Evolutionary conservation across 1,140 invertebrate species (phyloP).

Genomic region (Nasonia longicornis): DNA sequence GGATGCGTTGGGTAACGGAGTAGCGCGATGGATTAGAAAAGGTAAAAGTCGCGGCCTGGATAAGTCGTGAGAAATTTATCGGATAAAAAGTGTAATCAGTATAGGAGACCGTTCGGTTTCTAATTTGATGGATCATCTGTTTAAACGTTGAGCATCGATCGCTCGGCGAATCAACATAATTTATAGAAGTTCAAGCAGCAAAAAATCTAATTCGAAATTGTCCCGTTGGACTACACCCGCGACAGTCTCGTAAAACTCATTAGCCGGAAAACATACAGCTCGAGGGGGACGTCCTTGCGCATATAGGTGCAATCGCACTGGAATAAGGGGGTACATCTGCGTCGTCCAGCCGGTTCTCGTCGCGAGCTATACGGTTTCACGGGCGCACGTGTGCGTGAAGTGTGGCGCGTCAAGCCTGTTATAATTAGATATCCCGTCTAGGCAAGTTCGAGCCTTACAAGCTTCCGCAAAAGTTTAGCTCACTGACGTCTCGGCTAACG

Average conservation of each 20-base stretch:
- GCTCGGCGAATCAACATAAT: too few species aligned
- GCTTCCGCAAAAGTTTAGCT: not conserved
- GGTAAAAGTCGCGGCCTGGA: too few species aligned
- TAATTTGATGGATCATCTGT: too few species aligned
- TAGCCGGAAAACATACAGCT: not conserved
- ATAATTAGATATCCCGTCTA: slow-evolving; percentile 27
- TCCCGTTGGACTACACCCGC: too few species aligned
- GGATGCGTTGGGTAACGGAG: not conserved
- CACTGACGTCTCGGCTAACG: too few species aligned
- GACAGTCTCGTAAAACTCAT: not conserved
- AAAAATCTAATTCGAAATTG: too few species aligned
- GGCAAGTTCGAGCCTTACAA: not conserved
- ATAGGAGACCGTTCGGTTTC: too few species aligned
- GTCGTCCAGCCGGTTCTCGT: not conserved
- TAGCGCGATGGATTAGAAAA: too few species aligned
- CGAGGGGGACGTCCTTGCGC: not conserved
- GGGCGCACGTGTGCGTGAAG: slow-evolving; percentile 6
- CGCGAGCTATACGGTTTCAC: not conserved
- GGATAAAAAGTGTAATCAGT: too few species aligned
- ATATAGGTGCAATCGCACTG: not conserved
- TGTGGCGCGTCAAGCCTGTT: not conserved
- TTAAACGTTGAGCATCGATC: too few species aligned
- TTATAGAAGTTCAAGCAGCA: too few species aligned
- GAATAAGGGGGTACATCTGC: not conserved
- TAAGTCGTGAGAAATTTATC: too few species aligned